These are phyloP conservation scores for Odocoileus hemionus DNA, from an alignment of 2,113 vertebrate genomes.

Conservation along the genomic window DNA sequence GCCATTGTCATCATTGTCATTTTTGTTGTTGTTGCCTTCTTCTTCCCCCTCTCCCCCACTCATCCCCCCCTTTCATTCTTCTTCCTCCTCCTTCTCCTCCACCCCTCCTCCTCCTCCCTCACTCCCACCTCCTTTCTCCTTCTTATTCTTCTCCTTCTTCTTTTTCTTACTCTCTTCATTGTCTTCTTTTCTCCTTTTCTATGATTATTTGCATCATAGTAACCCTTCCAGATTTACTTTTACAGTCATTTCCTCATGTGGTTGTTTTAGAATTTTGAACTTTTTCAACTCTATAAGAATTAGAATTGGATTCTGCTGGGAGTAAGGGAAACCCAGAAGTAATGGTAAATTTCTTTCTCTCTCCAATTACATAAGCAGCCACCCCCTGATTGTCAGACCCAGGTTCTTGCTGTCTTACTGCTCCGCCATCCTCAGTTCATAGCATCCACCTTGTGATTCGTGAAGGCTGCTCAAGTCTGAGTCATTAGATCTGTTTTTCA, in stretches of 20 bases:
- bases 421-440: not conserved
- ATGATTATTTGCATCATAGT: not conserved
- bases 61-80: not conserved
- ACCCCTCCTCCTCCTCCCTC: not conserved
- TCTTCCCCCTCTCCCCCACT: accelerated
- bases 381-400: not conserved
- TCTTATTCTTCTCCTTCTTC: not conserved
- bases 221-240: not conserved
- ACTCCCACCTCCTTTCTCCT: not conserved
- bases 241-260: not conserved
- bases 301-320: not conserved
- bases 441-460: not conserved
- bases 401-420: not conserved
- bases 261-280: not conserved
- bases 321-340: not conserved
- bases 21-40: not conserved
- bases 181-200: not conserved
- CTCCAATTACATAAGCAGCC: not conserved
- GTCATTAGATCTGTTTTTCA: not conserved
- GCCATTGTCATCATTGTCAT: not conserved
- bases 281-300: not conserved
- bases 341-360: not conserved
- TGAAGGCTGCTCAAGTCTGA: not conserved
- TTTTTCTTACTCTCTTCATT: not conserved
- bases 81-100: no score